A percentile compares a stretch with the other conserved stretches of the same genome.
Evolutionary conservation across 1,140 invertebrate species (phyloP).

Genomic region (Drosophila dunni): DNA sequence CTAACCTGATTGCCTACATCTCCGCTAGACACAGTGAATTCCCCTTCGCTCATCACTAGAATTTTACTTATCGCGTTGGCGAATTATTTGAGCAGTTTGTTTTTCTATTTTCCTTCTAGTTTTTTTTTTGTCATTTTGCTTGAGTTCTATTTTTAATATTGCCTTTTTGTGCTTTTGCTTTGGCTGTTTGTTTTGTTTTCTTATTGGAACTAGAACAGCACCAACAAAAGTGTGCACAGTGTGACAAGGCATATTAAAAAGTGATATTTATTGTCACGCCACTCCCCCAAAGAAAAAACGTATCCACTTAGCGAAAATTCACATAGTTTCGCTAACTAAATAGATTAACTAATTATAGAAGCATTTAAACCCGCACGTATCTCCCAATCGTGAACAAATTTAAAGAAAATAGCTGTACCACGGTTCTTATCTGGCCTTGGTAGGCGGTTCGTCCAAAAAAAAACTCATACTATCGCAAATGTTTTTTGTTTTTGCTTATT

Average conservation of each 20-base stretch:
- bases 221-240: constrained; percentile 52
- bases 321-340: constrained; percentile 1
- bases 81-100: constrained; percentile 30
- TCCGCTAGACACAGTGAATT: neutral
- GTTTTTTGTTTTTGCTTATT: constrained; percentile 35
- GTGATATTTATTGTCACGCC: neutral
- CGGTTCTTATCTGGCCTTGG: constrained; percentile 32
- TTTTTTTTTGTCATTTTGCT: constrained; percentile 21
- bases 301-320: neutral
- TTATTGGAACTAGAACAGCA: constrained; percentile 55
- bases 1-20: neutral
- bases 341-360: constrained; percentile 7
- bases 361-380: neutral
- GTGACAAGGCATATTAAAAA: constrained; percentile 38
- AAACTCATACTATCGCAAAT: constrained; percentile 1
- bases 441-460: constrained; percentile 17
- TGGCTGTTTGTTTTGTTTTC: constrained; percentile 58
- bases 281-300: neutral
- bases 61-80: constrained; percentile 24
- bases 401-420: constrained; percentile 2
- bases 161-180: constrained; percentile 49
- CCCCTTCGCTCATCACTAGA: neutral
- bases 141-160: constrained; percentile 75
- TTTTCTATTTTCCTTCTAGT: too few relatives aligned
- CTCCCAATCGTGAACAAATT: neutral